These are phyloP conservation scores for Bombus cullumanus DNA, from an alignment of 1,140 invertebrate genomes.

Conservation along the genomic window DNA sequence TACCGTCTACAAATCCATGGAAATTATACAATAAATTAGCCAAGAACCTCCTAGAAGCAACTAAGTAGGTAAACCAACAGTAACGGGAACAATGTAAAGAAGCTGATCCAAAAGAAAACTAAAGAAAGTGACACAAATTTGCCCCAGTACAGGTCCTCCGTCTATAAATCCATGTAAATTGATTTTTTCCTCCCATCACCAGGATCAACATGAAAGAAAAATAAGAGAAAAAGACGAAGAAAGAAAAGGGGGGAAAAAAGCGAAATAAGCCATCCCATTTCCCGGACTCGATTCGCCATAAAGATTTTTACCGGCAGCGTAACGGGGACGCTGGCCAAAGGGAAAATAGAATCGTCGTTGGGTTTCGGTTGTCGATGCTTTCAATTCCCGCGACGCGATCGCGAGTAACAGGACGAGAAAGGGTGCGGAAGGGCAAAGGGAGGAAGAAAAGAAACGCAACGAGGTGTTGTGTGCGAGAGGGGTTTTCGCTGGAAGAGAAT, in stretches of 20 bases:
- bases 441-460: background rate
- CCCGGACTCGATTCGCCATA: conserved; percentile 59
- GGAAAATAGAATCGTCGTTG: conserved; percentile 69
- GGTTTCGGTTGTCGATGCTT: conserved; percentile 57
- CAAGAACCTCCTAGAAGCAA: no score
- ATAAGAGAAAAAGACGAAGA: background rate
- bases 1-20: no score
- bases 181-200: background rate
- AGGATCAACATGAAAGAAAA: background rate
- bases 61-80: no score
- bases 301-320: conserved; percentile 63
- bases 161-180: conserved; percentile 1
- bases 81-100: no score
- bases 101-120: no score
- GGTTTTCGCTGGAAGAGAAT: conserved; percentile 44
- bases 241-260: background rate
- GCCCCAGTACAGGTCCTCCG: no score
- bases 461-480: background rate
- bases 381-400: conserved; percentile 64
- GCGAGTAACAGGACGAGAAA: conserved; percentile 1
- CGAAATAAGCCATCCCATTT: conserved; percentile 55
- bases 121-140: no score
- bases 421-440: background rate
- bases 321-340: conserved; percentile 9
- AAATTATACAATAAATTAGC: no score